Evolutionary conservation across 1,140 invertebrate genomes (phyloP).

Genomic region (Meloidogyne floridensis): DNA sequence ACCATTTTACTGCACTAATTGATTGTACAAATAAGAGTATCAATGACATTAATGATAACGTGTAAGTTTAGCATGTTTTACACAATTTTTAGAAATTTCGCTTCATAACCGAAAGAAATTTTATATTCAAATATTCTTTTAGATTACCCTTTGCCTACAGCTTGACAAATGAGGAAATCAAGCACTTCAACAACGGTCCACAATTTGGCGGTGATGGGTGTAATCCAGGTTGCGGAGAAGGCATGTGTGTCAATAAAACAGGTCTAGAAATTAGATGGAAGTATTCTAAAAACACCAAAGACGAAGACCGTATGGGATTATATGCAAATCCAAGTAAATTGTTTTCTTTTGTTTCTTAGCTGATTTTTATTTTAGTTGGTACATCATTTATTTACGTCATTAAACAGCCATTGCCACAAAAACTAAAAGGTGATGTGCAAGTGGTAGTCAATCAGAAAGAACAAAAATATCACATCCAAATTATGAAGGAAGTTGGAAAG

Average conservation of each 20-base stretch:
- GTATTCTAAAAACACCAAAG: not conserved
- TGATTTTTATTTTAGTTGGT: not conserved
- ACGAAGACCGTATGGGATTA: not conserved
- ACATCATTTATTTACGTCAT: not conserved
- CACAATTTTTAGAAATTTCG: too few species aligned
- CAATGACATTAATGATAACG: not conserved
- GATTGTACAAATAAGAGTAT: not conserved
- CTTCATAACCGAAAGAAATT: too few species aligned
- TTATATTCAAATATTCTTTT: not conserved
- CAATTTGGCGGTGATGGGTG: not conserved
- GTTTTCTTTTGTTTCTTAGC: not conserved
- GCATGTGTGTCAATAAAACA: not conserved
- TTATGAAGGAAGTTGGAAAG: too few species aligned
- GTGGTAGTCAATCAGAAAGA: not conserved
- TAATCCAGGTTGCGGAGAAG: not conserved
- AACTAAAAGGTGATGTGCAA: too few species aligned
- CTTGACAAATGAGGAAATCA: not conserved
- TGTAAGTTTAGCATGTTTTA: not conserved
- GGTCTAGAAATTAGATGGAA: not conserved
- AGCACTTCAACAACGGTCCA: not conserved
- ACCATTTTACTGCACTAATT: not conserved
- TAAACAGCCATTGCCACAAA: not conserved
- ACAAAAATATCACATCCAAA: too few species aligned
- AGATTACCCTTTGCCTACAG: not conserved
- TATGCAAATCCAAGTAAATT: not conserved